A percentile compares a stretch with the other conserved stretches of the same genome.
These are phyloP conservation scores for Syndactyla subalaris DNA, from an alignment of 2,797 vertebrate species.

Conservation along the genomic window DNA sequence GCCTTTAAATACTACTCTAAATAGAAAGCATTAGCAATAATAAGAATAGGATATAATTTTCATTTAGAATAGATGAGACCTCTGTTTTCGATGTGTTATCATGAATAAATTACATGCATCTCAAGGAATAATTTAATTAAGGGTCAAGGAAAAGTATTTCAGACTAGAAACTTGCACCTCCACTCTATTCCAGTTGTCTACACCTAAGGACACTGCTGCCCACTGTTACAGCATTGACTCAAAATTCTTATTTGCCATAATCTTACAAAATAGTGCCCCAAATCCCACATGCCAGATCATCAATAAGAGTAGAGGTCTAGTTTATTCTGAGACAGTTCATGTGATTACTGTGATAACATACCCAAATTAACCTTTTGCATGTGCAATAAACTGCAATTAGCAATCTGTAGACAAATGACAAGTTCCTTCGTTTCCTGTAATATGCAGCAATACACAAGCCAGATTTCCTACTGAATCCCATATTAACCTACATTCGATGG, in stretches of 20 bases:
- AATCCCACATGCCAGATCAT: neutral
- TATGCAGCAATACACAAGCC: neutral
- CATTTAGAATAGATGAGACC: slow-evolving; percentile 17
- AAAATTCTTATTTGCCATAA: neutral
- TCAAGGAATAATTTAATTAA: slow-evolving; percentile 26
- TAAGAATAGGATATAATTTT: slow-evolving; percentile 36
- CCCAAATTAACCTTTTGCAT: slow-evolving; percentile 45
- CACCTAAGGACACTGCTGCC: neutral
- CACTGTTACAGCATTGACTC: neutral
- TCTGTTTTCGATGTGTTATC: neutral
- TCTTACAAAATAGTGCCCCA: neutral
- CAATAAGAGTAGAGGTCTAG: neutral
- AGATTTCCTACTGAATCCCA: slow-evolving; percentile 65
- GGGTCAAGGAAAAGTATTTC: neutral
- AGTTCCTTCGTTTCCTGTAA: slow-evolving; percentile 42
- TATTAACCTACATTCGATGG: slow-evolving; percentile 66
- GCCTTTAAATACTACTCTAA: slow-evolving; percentile 17
- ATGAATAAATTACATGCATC: slow-evolving; percentile 1
- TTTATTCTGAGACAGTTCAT: neutral
- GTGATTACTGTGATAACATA: neutral
- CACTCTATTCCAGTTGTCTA: neutral
- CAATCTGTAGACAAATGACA: slow-evolving; percentile 50
- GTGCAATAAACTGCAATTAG: slow-evolving; percentile 52
- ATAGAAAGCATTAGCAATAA: slow-evolving; percentile 23
- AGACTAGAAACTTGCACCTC: neutral